Percentiles rank a stretch among this genome's conserved stretches.
Conservation (phyloP, 2,113 vertebrate species). For the Apodemus speciosus region DNA sequence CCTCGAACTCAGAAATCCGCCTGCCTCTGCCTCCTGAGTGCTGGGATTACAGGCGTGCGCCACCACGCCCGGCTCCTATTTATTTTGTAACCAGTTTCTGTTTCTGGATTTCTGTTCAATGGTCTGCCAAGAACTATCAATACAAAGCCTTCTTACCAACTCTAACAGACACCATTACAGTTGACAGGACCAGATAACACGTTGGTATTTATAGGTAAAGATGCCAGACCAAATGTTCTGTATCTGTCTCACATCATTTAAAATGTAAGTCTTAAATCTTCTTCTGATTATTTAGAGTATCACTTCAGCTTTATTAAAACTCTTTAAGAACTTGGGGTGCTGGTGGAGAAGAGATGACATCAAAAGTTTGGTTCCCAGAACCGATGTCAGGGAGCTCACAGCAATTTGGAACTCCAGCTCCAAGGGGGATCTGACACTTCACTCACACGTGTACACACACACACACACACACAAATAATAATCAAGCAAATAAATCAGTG, state of each 20-base stretch:
- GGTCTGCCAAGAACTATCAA: constrained; percentile 11
- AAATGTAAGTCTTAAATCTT: constrained; percentile 21
- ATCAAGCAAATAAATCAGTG: background rate
- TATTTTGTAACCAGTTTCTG: constrained; percentile 7
- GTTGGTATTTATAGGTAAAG: background rate
- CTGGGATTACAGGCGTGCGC: too few species aligned
- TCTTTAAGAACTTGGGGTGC: background rate
- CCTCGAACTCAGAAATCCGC: too few species aligned
- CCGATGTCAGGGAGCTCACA: background rate
- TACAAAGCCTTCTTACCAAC: constrained; percentile 16
- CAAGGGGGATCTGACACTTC: background rate
- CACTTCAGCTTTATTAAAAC: constrained; percentile 50
- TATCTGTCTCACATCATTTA: background rate
- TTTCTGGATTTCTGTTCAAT: constrained; percentile 23
- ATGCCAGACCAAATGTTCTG: constrained; percentile 32
- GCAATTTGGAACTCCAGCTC: background rate
- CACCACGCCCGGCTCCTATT: too few species aligned
- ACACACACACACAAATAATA: background rate
- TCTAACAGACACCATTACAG: constrained; percentile 12
- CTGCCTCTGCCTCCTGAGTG: too few species aligned
- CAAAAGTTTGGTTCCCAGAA: background rate
- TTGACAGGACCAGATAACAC: background rate
- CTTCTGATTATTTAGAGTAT: constrained; percentile 14
- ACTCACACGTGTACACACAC: background rate
- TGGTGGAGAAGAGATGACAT: background rate